A percentile compares a stretch with the other conserved stretches of the same genome.
Evolutionary conservation across 1,140 invertebrate species (phyloP).

Genomic region (Drosophila nebulosa): DNA sequence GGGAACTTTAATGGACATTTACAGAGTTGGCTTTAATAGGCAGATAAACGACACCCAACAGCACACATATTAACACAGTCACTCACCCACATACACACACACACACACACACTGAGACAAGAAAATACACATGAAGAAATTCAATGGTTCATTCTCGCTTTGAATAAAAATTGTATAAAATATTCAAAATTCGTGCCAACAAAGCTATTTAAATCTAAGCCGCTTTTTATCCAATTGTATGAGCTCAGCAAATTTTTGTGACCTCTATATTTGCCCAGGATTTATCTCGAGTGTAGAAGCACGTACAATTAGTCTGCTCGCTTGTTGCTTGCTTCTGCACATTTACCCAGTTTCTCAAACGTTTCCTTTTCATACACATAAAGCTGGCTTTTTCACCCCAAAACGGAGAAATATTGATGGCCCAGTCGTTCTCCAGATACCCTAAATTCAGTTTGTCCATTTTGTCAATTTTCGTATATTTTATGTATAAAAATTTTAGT

Average conservation of each 20-base stretch:
- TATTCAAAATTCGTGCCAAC: too few relatives aligned
- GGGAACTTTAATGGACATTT: constrained; percentile 43
- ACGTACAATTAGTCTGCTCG: constrained; percentile 54
- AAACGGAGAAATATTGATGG: background rate
- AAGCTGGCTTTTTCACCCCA: constrained; percentile 2
- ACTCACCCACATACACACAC: background rate
- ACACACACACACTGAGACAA: constrained; percentile 4
- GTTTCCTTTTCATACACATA: background rate
- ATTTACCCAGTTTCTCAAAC: constrained; percentile 2
- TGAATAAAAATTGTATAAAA: too few relatives aligned
- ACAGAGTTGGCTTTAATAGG: constrained; percentile 21
- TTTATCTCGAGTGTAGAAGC: constrained; percentile 1
- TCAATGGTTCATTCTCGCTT: background rate
- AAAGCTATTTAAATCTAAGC: too few relatives aligned
- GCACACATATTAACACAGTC: constrained; percentile 45
- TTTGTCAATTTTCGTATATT: constrained; percentile 18
- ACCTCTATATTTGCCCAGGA: background rate
- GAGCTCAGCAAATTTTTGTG: background rate
- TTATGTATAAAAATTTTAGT: too few relatives aligned
- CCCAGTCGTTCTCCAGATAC: background rate
- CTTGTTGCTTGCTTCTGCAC: constrained; percentile 39
- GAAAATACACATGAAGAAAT: background rate
- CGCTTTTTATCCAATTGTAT: background rate
- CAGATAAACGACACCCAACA: constrained; percentile 40
- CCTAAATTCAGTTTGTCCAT: background rate